Evolutionary conservation across 2,888 invertebrate genomes (phyloP).

Genomic region (Hyles lineata): DNA sequence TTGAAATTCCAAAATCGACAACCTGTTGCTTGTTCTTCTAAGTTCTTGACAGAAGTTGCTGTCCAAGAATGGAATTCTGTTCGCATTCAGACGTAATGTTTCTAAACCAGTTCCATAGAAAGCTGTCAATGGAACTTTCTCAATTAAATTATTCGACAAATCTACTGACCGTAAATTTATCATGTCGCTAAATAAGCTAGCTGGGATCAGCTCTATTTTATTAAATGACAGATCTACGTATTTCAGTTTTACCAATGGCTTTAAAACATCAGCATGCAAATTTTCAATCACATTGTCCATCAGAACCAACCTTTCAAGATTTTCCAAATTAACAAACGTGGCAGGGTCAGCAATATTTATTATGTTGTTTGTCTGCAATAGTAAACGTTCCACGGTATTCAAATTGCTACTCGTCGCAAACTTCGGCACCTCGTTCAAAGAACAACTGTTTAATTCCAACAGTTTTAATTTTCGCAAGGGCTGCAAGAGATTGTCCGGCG

Average conservation of each 20-base stretch:
- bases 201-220: constrained; percentile 58
- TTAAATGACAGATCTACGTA: constrained; percentile 62
- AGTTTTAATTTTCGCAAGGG: constrained; percentile 50
- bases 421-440: constrained; percentile 58
- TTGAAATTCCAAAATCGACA: constrained; percentile 68
- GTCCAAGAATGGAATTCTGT: constrained; percentile 66
- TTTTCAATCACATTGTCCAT: constrained; percentile 60
- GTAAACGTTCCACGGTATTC: constrained; percentile 60
- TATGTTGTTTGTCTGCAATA: constrained; percentile 65
- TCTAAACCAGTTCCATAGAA: constrained; percentile 63
- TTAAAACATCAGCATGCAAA: constrained; percentile 59
- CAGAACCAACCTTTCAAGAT: constrained; percentile 64
- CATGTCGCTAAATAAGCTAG: constrained; percentile 60
- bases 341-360: constrained; percentile 47
- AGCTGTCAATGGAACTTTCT: constrained; percentile 61
- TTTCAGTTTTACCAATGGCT: constrained; percentile 59
- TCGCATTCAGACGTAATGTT: constrained; percentile 66
- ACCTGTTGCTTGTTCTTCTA: constrained; percentile 59
- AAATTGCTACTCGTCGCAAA: constrained; percentile 61
- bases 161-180: constrained; percentile 58
- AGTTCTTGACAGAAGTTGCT: constrained; percentile 71
- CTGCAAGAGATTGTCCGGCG: constrained; percentile 52
- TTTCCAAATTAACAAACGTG: constrained; percentile 55
- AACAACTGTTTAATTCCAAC: constrained; percentile 59
- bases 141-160: constrained; percentile 65